Evolutionary conservation across 1,140 invertebrate genomes (phyloP), one percentile per base, ranked within the genome.

Genomic region (Heliconius congener): DNA sequence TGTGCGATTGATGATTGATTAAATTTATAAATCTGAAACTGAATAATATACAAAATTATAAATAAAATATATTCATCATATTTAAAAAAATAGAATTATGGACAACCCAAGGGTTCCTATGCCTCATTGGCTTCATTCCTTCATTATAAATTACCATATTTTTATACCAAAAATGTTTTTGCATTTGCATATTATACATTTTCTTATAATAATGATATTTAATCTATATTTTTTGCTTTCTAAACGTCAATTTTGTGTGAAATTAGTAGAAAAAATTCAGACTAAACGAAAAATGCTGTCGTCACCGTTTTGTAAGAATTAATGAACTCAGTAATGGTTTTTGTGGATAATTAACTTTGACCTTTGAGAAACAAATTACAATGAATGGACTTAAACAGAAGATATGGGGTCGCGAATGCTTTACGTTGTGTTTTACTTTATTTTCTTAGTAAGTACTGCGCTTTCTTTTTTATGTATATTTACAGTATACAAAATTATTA

Each of bases 361-460:
- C 27, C 60, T 66, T 66, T 66, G 60, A 27, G 60, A 66, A 66
- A 66, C 60, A 77, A 73, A 76, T 74, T 81, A 81, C 76, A 73
- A 81, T 81, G 79, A 77, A 73, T 80, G 30, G 52, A 50, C 57
- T 71, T 30, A 79, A 75, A 75, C 73, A 60, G 39, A 55, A 50
- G 70, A 76, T 50, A 81, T 81, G 80, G 80, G 73, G 71, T 71
- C 46, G 73, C 42, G 74, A 57, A 34, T 74, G 57, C 73, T 37
- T 60, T 55, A 79, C 71, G 70, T 81, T 46, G 70, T 81, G 27
- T 42, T 81, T 55, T 79, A 80, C 76, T 71, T 84, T 74, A 30
- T 82, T 57, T 73, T 80, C 42, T 57, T 82, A 74, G 83, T 84
- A 73, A 81, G 81, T 79, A 18, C 55, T 1, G 8, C 19, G n/a